These are phyloP conservation scores for Andrena bicolor DNA, from an alignment of 2,888 invertebrate species.

Conservation along the genomic window DNA sequence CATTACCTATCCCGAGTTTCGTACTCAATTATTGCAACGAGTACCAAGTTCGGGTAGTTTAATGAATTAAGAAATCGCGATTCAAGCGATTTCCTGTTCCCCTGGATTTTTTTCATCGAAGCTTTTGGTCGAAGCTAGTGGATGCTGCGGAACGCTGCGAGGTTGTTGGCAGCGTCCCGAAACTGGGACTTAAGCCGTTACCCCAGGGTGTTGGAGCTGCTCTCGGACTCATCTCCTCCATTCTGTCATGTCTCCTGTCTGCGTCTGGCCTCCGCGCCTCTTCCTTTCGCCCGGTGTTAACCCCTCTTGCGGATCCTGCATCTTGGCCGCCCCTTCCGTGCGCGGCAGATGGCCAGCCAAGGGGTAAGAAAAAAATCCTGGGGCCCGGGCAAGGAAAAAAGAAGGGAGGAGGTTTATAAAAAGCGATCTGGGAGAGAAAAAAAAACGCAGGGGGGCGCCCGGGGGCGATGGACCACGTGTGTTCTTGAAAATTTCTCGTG, in stretches of 20 bases:
- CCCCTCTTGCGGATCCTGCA: constrained; percentile 79
- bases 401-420: constrained; percentile 80
- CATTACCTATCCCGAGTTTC: no score
- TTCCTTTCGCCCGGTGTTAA: constrained; percentile 51
- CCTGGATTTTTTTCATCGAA: constrained; percentile 3
- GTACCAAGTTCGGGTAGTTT: neutral
- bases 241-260: constrained; percentile 58
- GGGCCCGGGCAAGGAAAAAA: constrained; percentile 74
- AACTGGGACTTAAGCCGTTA: constrained; percentile 81
- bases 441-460: constrained; percentile 66
- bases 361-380: constrained; percentile 84
- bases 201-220: constrained; percentile 69
- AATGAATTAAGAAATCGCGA: neutral
- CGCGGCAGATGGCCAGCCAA: constrained; percentile 86
- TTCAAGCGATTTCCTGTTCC: neutral
- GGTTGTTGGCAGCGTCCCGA: constrained; percentile 48
- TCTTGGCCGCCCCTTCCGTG: constrained; percentile 86
- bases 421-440: constrained; percentile 81
- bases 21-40: neutral
- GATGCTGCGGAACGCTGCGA: constrained; percentile 28
- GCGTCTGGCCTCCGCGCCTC: constrained; percentile 56
- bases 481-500: constrained; percentile 77
- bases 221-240: constrained; percentile 66
- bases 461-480: constrained; percentile 80
- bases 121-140: neutral